Base-by-base conservation (phyloP, 2,797 vertebrate genomes). In the Zalophus californianus region DNA sequence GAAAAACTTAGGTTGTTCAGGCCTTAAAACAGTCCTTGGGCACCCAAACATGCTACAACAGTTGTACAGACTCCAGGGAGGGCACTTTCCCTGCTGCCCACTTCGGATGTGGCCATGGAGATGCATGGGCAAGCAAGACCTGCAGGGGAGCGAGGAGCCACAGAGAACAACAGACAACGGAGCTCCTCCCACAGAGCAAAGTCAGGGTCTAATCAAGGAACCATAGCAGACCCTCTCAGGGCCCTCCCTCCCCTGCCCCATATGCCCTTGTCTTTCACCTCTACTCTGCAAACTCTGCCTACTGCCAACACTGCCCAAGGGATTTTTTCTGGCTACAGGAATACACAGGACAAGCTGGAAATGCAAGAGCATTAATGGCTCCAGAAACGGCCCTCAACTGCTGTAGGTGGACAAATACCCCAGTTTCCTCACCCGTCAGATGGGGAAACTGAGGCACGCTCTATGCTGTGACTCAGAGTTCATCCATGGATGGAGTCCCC, bases 1-100 rank as follows among this genome's bases (percentile, higher is more conserved):
- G 12, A 79, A 79, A 91, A 85, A 27, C 29, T 73, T 29, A 21
- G n/a, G 83, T 54, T 88, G 32, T 38, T 64, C 32, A 60, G 72
- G 54, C 25, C 32, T 50, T 72, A 27, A 41, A 9, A 16, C 25
- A 62, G 54, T 58, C 48, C 64, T 91, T 79, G 16, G 21, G 7
- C 0, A 3, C n/a, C 38, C 38, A 58, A 15, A 44, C 8, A 14
- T 0, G 9, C 25, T 48, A 16, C 35, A n/a, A 20, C 25, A 23
- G 41, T 91, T 41, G 21, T 29, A 38, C n/a, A 48, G 62, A 73
- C 50, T 80, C 41, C 23, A 18, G 11, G 54, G 78, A 41, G 21
- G 54, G 58, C 29, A 7, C n/a, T n/a, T 11, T 91, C 87, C 27
- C 1, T 9, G 6, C 14, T 27, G 18, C 3, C 18, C 35, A 56